These are phyloP conservation scores for Mythimna pallens DNA, from an alignment of 2,888 invertebrate genomes.

Conservation along the genomic window DNA sequence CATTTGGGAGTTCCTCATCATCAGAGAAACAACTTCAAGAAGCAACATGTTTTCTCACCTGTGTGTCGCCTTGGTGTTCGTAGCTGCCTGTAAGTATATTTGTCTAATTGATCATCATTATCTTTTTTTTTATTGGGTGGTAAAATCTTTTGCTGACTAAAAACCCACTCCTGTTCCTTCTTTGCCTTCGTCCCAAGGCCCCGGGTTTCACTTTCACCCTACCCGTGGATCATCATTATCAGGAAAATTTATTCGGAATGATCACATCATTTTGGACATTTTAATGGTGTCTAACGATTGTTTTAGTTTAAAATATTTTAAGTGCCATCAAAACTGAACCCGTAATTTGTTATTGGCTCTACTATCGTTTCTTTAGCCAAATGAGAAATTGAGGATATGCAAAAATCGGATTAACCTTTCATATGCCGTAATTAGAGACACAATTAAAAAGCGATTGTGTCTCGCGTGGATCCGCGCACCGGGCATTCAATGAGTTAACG, in stretches of 20 bases:
- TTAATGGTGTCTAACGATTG: not conserved
- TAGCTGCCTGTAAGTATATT: constrained; percentile 68
- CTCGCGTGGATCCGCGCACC: too few relatives aligned
- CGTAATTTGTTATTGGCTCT: not conserved
- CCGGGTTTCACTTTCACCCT: too few relatives aligned
- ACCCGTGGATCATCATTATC: too few relatives aligned
- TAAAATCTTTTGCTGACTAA: too few relatives aligned
- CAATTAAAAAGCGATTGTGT: too few relatives aligned
- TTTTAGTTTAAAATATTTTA: not conserved
- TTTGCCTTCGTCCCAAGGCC: too few relatives aligned
- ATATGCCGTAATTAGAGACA: too few relatives aligned
- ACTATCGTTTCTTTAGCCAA: not conserved
- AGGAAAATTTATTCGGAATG: not conserved
- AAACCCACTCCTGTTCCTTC: too few relatives aligned
- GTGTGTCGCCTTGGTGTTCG: constrained; percentile 58
- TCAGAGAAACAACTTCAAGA: constrained; percentile 22
- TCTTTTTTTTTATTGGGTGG: too few relatives aligned
- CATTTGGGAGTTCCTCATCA: constrained; percentile 50
- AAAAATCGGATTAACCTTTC: too few relatives aligned
- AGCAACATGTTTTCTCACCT: constrained; percentile 67
- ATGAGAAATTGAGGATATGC: not conserved
- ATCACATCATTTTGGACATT: not conserved
- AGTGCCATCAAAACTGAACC: too few relatives aligned
- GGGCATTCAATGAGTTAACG: too few relatives aligned
- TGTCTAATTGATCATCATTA: not conserved